These are phyloP conservation scores for Neotoma lepida DNA, from an alignment of 2,113 vertebrate species.

Conservation along the genomic window DNA sequence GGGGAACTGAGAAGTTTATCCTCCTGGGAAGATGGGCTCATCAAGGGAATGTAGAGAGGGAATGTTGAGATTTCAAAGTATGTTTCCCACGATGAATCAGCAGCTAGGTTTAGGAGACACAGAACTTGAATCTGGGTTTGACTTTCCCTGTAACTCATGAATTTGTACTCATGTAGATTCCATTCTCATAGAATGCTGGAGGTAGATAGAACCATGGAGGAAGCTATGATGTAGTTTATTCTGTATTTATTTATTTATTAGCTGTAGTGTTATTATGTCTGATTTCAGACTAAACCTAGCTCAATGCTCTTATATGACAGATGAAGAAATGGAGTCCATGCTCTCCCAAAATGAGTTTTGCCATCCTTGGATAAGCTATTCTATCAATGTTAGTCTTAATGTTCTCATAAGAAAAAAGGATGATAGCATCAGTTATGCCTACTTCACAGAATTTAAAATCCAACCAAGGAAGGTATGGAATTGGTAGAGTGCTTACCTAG, in stretches of 20 bases:
- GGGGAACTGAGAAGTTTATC: not conserved
- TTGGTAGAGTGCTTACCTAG: not conserved
- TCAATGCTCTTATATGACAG: not conserved
- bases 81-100: not conserved
- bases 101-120: not conserved
- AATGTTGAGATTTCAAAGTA: not conserved
- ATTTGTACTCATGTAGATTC: not conserved
- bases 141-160: not conserved
- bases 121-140: not conserved
- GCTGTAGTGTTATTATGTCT: not conserved
- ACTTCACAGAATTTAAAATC: conserved; percentile 33
- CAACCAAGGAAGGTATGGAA: not conserved
- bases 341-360: conserved; percentile 10
- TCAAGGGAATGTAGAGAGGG: not conserved
- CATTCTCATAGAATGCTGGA: not conserved
- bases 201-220: not conserved
- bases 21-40: not conserved
- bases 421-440: not conserved
- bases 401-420: not conserved
- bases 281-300: conserved; percentile 10
- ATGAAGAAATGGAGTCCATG: not conserved
- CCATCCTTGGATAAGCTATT: not conserved
- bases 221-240: not conserved
- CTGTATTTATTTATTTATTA: no score
- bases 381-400: not conserved